Conservation (phyloP, 2,797 vertebrate species). For the Pitangus sulphuratus region DNA sequence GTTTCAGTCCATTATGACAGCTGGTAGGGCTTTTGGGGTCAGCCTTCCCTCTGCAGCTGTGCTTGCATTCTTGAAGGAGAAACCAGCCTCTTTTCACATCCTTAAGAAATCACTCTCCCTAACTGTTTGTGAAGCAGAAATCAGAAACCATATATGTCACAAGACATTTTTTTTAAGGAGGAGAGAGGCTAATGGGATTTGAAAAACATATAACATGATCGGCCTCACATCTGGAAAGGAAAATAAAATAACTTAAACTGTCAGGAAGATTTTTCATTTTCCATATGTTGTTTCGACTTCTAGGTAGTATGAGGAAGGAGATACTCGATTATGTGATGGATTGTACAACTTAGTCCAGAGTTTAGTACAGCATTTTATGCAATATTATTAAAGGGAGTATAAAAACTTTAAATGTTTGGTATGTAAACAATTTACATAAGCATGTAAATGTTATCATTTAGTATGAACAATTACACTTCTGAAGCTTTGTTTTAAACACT, state of each 20-base stretch:
- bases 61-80: constrained; percentile 46
- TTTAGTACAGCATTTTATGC: neutral
- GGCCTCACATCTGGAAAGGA: constrained; percentile 18
- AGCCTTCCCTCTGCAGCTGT: constrained; percentile 69
- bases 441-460: neutral
- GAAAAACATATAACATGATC: constrained; percentile 27
- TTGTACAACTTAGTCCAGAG: neutral
- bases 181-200: neutral
- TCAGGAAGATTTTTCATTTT: constrained; percentile 26
- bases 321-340: neutral
- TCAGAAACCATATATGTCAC: constrained; percentile 19
- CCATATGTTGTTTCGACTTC: constrained; percentile 19
- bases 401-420: neutral
- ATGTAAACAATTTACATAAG: neutral
- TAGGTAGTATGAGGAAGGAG: neutral
- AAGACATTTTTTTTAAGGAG: constrained; percentile 6
- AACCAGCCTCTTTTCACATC: constrained; percentile 43
- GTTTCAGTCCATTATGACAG: constrained; percentile 65
- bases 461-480: neutral
- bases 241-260: neutral
- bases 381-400: neutral
- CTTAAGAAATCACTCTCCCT: constrained; percentile 49
- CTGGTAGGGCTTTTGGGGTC: constrained; percentile 51
- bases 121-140: constrained; percentile 28
- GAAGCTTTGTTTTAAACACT: neutral